phyloP scores from a whole-genome alignment of 2,888 invertebrate genomes.

The Dysmachus trigonus region DNA sequence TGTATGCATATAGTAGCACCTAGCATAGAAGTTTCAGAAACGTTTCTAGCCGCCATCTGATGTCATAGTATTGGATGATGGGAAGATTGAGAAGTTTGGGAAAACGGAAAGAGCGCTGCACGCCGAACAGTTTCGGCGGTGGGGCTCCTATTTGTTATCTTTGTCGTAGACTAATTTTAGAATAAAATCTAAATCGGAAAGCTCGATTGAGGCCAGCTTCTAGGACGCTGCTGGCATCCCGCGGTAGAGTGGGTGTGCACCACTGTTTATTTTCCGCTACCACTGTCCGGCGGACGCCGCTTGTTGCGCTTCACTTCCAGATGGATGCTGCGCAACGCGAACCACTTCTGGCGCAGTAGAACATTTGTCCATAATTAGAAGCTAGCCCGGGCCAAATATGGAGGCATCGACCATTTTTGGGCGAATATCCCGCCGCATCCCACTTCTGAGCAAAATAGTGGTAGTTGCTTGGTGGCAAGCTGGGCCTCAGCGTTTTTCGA shows the following conservation, averaged over 20 bases:
- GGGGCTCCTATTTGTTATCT: constrained; percentile 24
- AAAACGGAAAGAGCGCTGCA: neutral
- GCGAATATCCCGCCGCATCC: neutral
- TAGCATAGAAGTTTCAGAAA: neutral
- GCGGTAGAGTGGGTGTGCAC: constrained; percentile 19
- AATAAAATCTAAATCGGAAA: constrained; percentile 48
- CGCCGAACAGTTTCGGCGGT: neutral
- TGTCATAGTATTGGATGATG: constrained; percentile 25
- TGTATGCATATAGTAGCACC: neutral
- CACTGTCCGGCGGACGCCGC: neutral
- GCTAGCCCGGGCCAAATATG: constrained; percentile 34
- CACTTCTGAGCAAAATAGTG: neutral
- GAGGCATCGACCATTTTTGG: constrained; percentile 16
- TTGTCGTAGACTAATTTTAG: constrained; percentile 47
- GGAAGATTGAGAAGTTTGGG: neutral
- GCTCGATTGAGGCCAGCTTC: constrained; percentile 45
- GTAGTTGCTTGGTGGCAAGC: neutral
- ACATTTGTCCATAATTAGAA: constrained; percentile 36
- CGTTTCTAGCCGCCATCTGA: neutral
- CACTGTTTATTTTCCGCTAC: neutral
- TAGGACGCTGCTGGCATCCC: neutral
- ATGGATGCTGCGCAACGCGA: neutral
- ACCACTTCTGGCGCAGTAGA: neutral
- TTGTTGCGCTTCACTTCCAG: neutral
- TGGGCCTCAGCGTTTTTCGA: neutral